Evolutionary conservation across 2,113 vertebrate species (phyloP), one percentile per base, ranked within the genome.

Genomic region (Nipponia nippon): DNA sequence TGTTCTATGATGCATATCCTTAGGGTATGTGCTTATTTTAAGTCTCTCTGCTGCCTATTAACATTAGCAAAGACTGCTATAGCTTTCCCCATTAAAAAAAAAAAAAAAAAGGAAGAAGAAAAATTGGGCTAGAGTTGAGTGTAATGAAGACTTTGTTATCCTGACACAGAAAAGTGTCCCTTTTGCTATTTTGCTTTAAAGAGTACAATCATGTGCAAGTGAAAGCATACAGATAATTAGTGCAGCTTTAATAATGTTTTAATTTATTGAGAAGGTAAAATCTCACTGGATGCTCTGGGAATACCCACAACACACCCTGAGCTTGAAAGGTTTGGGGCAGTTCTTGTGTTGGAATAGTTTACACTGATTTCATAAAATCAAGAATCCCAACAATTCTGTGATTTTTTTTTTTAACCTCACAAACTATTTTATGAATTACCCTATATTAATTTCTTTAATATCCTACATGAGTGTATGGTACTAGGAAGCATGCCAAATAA

Each of bases 1-100:
- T 79, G 20, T 82, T 91, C 80, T 94, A 87, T 89, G 96, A 87
- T 95, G 72, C n/a, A 52, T 89, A 23, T 94, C 94, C 83, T 94
- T 87, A 81, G 77, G 72, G 77, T 78, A 52, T 17, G 34, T 46
- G 17, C 46, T 97, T 94, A 89, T 94, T 96, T 96, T 94, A 95
- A 95, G n/a, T 67, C 52, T 81, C 42, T 87, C 26, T 3, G 7
- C 65, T 93, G 77, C 44, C 83, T 91, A 71, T 82, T 87, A 94
- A 93, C 46, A 89, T 94, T 78, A 78, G 20, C 52, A 75, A 87
- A 95, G 89, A 40, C 46, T 77, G 30, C 27, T 77, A 19, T 34
- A 70, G 7, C 38, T 71, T 87, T 66, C 25, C 13, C 29, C 21
- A 53, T 53, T 36, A 2, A 69, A 66, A 72, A 78, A 66, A 65